A percentile compares a stretch with the other conserved stretches of the same genome.
Evolutionary conservation across 2,797 vertebrate species (phyloP).

Genomic region (Rhinogobio ventralis): DNA sequence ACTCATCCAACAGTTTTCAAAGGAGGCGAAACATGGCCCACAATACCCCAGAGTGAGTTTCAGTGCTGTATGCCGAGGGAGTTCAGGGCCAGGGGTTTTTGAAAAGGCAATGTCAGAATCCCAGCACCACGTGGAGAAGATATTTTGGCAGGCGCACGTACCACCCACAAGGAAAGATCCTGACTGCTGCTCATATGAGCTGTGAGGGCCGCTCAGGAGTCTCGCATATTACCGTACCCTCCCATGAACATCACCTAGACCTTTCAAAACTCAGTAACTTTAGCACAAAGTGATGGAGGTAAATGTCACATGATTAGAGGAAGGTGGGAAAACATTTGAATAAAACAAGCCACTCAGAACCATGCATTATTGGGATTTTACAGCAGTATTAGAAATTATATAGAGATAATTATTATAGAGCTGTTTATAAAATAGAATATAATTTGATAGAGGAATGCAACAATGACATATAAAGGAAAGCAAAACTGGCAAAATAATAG

Average conservation of each 20-base stretch:
- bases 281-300: neutral
- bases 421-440: neutral
- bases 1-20: neutral
- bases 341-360: neutral
- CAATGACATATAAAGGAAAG: neutral
- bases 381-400: neutral
- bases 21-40: neutral
- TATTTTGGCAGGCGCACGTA: conserved; percentile 42
- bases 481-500: neutral
- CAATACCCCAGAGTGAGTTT: conserved; percentile 12
- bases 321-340: neutral
- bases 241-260: conserved; percentile 37
- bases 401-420: neutral
- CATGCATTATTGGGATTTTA: neutral
- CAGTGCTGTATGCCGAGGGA: neutral
- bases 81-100: conserved; percentile 10
- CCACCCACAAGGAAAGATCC: conserved; percentile 69
- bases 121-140: conserved; percentile 42
- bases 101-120: conserved; percentile 47
- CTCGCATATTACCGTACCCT: conserved; percentile 4
- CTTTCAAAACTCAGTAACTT: conserved; percentile 15
- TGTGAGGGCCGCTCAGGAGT: neutral
- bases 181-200: conserved; percentile 56
- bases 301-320: neutral
- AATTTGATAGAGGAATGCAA: no score